Evolutionary conservation across 2,113 vertebrate species (phyloP).

Genomic region (Dasyurus viverrinus): DNA sequence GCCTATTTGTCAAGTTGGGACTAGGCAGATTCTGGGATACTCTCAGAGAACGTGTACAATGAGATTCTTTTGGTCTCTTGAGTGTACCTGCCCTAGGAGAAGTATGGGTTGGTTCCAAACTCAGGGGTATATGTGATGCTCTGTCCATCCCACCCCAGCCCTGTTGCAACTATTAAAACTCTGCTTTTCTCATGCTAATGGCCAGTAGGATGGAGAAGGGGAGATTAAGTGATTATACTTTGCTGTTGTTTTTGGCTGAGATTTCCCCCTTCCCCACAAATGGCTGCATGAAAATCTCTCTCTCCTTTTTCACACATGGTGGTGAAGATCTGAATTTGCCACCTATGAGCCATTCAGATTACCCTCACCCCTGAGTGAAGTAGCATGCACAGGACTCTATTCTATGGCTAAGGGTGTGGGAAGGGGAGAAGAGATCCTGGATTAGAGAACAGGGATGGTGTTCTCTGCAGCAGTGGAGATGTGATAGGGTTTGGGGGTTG

Average conservation of each 20-base stretch:
- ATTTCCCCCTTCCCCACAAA: background rate
- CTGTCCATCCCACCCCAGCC: background rate
- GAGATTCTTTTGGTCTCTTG: too few relatives aligned
- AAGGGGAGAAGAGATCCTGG: background rate
- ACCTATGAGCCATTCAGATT: background rate
- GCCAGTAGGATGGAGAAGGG: accelerated
- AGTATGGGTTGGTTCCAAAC: background rate
- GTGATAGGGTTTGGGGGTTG: background rate
- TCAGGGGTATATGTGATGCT: background rate
- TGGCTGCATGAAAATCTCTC: background rate
- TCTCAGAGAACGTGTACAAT: too few relatives aligned
- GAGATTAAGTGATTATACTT: background rate
- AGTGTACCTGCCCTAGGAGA: background rate
- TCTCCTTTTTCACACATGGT: background rate
- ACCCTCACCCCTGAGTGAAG: background rate
- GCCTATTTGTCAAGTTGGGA: too few relatives aligned
- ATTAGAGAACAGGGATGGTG: background rate
- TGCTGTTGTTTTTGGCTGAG: background rate
- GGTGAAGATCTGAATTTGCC: background rate
- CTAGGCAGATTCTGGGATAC: too few relatives aligned
- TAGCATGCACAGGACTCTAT: background rate
- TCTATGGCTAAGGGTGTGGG: background rate
- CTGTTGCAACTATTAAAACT: background rate
- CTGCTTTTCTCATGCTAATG: background rate
- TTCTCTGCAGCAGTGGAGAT: conserved; percentile 1